Percentiles rank a stretch among this genome's conserved stretches.
Evolutionary conservation across 1,140 invertebrate species (phyloP).

Genomic region (Rhopalosiphum maidis): DNA sequence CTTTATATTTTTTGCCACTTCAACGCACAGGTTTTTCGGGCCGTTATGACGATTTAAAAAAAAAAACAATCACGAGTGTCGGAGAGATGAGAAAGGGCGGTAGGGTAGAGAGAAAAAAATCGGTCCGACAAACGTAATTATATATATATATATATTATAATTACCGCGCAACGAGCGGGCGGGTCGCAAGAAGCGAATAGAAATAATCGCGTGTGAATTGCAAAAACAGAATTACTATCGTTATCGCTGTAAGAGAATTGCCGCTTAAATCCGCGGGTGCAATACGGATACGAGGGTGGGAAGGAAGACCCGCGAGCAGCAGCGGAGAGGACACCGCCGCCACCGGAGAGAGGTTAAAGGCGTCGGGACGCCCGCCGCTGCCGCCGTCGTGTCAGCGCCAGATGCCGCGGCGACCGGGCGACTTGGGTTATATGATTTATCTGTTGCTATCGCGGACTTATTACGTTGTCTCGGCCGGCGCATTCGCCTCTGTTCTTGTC

Average conservation of each 20-base stretch:
- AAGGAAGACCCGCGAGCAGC: neutral
- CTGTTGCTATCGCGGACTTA: conserved; percentile 55
- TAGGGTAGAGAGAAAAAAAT: neutral
- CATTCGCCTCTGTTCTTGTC: conserved; percentile 56
- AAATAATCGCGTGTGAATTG: neutral
- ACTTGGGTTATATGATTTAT: conserved; percentile 54
- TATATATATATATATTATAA: neutral
- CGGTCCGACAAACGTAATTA: neutral
- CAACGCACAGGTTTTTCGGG: neutral
- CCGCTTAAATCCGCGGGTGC: neutral
- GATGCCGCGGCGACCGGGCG: conserved; percentile 54
- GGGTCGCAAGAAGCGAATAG: neutral
- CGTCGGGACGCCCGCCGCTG: conserved; percentile 37
- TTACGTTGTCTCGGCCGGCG: conserved; percentile 53
- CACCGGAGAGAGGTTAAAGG: conserved; percentile 35
- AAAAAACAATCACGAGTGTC: too few relatives aligned
- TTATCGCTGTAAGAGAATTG: neutral
- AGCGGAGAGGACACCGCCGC: neutral
- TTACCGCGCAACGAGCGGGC: too few relatives aligned
- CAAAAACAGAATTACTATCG: conserved; percentile 8
- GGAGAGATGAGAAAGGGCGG: too few relatives aligned
- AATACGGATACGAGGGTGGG: neutral
- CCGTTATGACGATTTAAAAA: neutral
- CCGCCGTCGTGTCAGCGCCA: conserved; percentile 53
- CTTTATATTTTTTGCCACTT: neutral